Evolutionary conservation across 2,797 vertebrate genomes (phyloP), one percentile per base, ranked within the genome.

Genomic region (Sebastolobus altivelis): DNA sequence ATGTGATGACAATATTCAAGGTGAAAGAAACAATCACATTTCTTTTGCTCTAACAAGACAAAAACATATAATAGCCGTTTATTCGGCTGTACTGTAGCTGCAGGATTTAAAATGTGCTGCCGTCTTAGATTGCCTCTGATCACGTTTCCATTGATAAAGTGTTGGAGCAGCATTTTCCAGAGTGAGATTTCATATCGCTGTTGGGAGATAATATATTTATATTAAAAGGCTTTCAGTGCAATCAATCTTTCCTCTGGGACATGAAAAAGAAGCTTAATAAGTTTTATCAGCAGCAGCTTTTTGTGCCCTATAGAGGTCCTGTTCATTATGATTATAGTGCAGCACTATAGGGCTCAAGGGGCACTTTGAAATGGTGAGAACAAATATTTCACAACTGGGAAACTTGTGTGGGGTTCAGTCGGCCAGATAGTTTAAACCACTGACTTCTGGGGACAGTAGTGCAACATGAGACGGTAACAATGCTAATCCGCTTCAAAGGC

Each of bases 401-500:
- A 76, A 88, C 89, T 84, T 90, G 89, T 86, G 86, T 65, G 84
- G 59, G 79, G 55, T 65, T 86, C 77, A 74, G 59, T 55, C 31
- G 55, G 73, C 80, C 83, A 40, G 81, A 81, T 72, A 78, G 83
- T 85, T 88, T 81, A 75, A 92, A 88, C 82, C 80, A 25, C 63
- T 20, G 59, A 63, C 56, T 91, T 84, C 84, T 86, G 73, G 81
- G 81, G 90, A 91, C 84, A 75, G 80, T 75, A 20, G 89, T 93
- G 93, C 88, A 95, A 95, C 84, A 81, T 84, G 94, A 94, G 88
- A 92, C 54, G 40, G 87, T 85, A 91, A 94, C 93, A 93, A 93
- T 91, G 71, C 92, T 84, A 84, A 90, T 83, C 84, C 4, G 59
- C 93, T 94, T 95, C 94, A 95, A 95, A 95, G 93, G 91, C 88